Base-by-base conservation (phyloP, 2,888 invertebrate species). In the Bhutanitis thaidina region DNA sequence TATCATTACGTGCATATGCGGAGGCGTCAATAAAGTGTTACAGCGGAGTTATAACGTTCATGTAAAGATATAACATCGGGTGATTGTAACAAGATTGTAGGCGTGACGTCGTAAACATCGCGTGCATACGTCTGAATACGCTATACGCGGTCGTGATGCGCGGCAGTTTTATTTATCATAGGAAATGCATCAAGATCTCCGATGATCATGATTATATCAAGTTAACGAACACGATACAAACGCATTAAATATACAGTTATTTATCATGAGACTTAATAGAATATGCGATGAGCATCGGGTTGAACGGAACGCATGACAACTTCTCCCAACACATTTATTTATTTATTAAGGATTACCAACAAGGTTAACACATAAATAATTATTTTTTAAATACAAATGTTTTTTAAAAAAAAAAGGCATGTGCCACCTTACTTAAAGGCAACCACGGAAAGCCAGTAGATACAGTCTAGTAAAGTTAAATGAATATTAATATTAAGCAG, bases 11-110 rank as follows among this genome's bases (percentile, higher is more conserved):
- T 37, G 36, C 13, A 43, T 37, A 30, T 20, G 49, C 49, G 37
- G 25, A 20, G 43, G 37, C 49, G 49, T 49, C 49, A 37, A 43
- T 49, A 49, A 43, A 43, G 29, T 32, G 37, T 27, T 27, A 27
- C 8, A 8, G 8, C 27, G 27, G 7, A 8, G 30, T 37, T 43
- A 32, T 30, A 43, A 25, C 32, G 27, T 29, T 16, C 48, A 36
- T 36, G 36, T 29, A 36, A 37, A 35, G 29, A 43, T 15, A 13
- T 43, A 41, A 16, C 13, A 37, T 36, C 36, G 36, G 49, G 30
- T 49, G 37, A 32, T 43, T 43, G 36, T 34, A 14, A 12, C 32
- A n/a, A 41, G 29, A 29, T 10, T 8, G 49, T 49, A 37, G 49
- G 36, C 20, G 49, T 37, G 13, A 7, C 30, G 35, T 35, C 25